Evolutionary conservation across 2,888 invertebrate genomes (phyloP), one percentile per base, ranked within the genome.

Genomic region (Lutraria lutraria): DNA sequence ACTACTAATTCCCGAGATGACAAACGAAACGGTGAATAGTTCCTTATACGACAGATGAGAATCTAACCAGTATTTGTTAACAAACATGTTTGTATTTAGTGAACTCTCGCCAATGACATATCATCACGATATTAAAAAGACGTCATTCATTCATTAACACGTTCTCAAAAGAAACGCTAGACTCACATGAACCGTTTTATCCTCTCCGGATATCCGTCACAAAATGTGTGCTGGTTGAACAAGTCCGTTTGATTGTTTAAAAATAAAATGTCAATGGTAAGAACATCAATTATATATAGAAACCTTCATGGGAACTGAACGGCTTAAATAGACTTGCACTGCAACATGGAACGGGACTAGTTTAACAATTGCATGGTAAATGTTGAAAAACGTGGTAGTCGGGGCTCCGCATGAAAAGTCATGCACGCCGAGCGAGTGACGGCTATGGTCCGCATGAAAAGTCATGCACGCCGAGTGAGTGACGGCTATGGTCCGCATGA

Each of bases 111-210:
- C 19, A 34, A 76, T 34, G 76, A 76, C 34, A 76, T 76, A 8
- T 25, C 8, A 16, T 76, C 76, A 76, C 31, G 76, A 76, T 10
- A 76, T 76, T 15, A 34, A 31, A 76, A 15, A 31, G 34, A 76
- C 34, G 76, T 19, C 76, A 76, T 76, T 76, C 15, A 31, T 34
- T 34, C 76, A 76, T 76, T 76, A 76, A 76, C 76, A 76, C 29
- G 29, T 29, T 13, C 19, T 76, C 76, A 34, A 76, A 25, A 29
- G 15, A 34, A 76, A 34, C 76, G 31, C 0, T 34, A 34, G 15
- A 76, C 43, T 43, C 43, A 43, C 43, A 43, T 25, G 76, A 34
- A 19, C 25, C 3, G 2, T 63, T 19, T 63, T 63, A 63, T n/a
- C 1, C 63, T 25, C 21, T 21, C 63, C 63, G 31, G 34, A 76